Percentiles rank a stretch among this genome's conserved stretches.
These are phyloP conservation scores for Caenorhabditis inopinata DNA, from an alignment of 1,140 invertebrate genomes.

Conservation along the genomic window DNA sequence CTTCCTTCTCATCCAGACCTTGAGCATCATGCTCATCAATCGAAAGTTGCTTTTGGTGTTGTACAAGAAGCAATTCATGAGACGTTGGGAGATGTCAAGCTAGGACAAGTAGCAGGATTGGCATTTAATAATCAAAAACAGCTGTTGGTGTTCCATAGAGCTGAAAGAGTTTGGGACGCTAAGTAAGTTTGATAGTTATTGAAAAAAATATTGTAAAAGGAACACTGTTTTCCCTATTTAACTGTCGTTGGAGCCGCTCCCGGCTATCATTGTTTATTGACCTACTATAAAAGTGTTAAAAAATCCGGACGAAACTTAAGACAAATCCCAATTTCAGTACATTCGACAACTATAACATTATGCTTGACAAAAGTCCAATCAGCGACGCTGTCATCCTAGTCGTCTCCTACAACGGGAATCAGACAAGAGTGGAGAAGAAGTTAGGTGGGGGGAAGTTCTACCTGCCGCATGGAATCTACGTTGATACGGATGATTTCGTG, in stretches of 20 bases:
- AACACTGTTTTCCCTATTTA: no score
- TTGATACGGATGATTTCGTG: conserved; percentile 78
- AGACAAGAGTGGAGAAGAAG: conserved; percentile 74
- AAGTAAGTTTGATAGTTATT: conserved; percentile 66
- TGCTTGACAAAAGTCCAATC: conserved; percentile 74
- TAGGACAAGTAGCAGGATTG: conserved; percentile 62
- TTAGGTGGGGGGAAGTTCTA: conserved; percentile 84
- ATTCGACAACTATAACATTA: conserved; percentile 74
- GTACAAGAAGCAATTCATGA: conserved; percentile 51
- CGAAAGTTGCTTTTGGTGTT: conserved; percentile 57
- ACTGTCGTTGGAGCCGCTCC: no score
- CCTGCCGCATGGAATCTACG: conserved; percentile 86
- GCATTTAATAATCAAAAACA: conserved; percentile 70
- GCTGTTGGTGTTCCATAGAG: conserved; percentile 82
- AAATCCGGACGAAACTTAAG: no score
- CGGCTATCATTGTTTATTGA: no score
- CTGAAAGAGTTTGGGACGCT: conserved; percentile 74
- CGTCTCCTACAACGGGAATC: conserved; percentile 71
- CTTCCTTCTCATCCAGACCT: conserved; percentile 62
- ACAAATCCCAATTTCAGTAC: conserved; percentile 67
- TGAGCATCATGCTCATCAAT: conserved; percentile 64
- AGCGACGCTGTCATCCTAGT: conserved; percentile 75
- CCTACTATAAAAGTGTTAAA: no score
- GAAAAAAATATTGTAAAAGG: no score
- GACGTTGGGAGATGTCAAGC: conserved; percentile 47